Evolutionary conservation across 37 sponge, comb jelly and placozoan genomes (phyloP), one percentile per base, ranked within the genome.

Genomic region (Haliclona indistincta): DNA sequence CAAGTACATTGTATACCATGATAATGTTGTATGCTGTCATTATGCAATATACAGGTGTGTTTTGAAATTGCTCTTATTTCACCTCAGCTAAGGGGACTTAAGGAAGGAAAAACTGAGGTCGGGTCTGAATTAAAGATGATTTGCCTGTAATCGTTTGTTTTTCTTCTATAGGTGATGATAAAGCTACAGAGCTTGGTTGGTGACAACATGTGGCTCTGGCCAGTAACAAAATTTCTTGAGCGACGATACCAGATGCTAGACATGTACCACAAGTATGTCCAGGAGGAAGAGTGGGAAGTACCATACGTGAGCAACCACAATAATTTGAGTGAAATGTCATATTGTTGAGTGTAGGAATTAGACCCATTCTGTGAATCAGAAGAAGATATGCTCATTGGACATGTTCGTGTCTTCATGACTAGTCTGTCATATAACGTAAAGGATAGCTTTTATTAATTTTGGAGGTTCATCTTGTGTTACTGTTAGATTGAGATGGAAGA

Each of bases 11-110:
- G n/a, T 33, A 64, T 15, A 33, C 63, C n/a, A 0, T 19, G n/a
- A 54, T 68, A 64, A 62, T 64, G 10, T 8, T 72, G 74, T 63
- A 25, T 15, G n/a, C 25, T 72, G 11, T 20, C 10, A 75, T 10
- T 75, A 13, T 26, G 13, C 34, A 13, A 26, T 25, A 28, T 70
- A 33, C 56, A 56, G 54, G 64, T 87, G 56, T 10, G 11, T 15
- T 91, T 91, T 72, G 86, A 91, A 54, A 81, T 91, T n/a, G 77
- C 47, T 23, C 71, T 86, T 45, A 67, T 91, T 2, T 76, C 92
- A 30, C 92, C 86, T 35, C 86, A 91, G 52, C 83, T 86, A 6
- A 28, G 81, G 15, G 92, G 87, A 26, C 55, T 79, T 10, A 72
- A 67, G 38, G 58, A 80, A 3, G 83, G 92, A 5, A 38, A 78